phyloP scores from a whole-genome alignment of 2,797 vertebrate species.

The Cygnus olor region DNA sequence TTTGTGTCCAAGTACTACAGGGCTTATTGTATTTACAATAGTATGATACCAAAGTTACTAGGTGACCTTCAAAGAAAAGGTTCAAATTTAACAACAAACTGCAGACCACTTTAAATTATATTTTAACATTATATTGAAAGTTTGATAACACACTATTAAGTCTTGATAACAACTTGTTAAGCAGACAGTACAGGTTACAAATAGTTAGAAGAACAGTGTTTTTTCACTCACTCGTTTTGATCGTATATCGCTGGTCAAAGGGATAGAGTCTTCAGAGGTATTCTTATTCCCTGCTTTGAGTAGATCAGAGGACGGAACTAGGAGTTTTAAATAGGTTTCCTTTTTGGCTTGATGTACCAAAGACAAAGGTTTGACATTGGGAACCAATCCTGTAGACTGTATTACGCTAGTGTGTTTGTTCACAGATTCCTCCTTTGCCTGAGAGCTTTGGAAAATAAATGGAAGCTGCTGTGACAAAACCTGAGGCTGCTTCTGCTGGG shows the following conservation, averaged over 20 bases:
- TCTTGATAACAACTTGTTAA: background rate
- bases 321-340: slow-evolving; percentile 86
- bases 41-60: background rate
- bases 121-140: background rate
- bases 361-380: slow-evolving; percentile 84
- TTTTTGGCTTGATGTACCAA: slow-evolving; percentile 86
- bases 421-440: slow-evolving; percentile 86
- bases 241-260: slow-evolving; percentile 81
- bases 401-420: slow-evolving; percentile 94
- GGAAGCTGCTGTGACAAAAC: slow-evolving; percentile 86
- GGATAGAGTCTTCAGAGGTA: slow-evolving; percentile 80
- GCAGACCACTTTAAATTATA: background rate
- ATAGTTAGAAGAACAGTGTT: background rate
- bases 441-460: slow-evolving; percentile 86
- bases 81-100: background rate
- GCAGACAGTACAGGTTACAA: background rate
- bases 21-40: background rate
- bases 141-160: background rate
- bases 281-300: slow-evolving; percentile 86
- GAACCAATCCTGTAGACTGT: slow-evolving; percentile 88
- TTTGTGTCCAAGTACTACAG: background rate
- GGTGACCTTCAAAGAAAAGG: background rate
- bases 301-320: slow-evolving; percentile 88
- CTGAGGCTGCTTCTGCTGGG: slow-evolving; percentile 86
- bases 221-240: slow-evolving; percentile 86